Evolutionary conservation across 1,140 invertebrate species (phyloP).

Genomic region (Saccostrea glomerata): DNA sequence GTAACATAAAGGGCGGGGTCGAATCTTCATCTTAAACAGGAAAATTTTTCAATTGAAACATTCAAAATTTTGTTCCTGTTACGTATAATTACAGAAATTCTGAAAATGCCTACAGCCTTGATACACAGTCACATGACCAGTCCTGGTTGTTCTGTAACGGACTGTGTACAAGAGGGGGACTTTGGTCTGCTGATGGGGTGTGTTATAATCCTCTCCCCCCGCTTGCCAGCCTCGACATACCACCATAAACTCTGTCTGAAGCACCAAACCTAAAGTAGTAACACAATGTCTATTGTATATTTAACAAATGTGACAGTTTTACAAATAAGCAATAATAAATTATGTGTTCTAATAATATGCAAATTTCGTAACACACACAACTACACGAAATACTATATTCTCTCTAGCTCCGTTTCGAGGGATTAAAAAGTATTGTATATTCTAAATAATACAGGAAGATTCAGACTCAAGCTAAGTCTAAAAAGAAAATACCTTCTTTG

Average conservation of each 20-base stretch:
- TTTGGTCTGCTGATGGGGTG: neutral
- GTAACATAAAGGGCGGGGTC: neutral
- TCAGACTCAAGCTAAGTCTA: neutral
- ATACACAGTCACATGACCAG: neutral
- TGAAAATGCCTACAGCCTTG: neutral
- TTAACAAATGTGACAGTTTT: too few relatives aligned
- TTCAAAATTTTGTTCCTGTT: neutral
- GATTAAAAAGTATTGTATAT: too few relatives aligned
- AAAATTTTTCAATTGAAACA: neutral
- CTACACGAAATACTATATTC: too few relatives aligned
- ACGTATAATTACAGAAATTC: neutral
- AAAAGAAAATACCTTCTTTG: neutral
- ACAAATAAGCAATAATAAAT: too few relatives aligned
- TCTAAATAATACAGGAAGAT: too few relatives aligned
- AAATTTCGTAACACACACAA: too few relatives aligned
- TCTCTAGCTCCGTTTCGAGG: too few relatives aligned
- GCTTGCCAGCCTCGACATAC: neutral
- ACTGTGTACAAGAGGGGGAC: neutral
- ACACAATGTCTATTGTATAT: neutral
- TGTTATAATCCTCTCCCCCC: neutral
- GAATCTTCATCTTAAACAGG: neutral
- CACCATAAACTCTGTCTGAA: neutral
- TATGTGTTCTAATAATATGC: too few relatives aligned
- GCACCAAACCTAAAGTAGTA: neutral
- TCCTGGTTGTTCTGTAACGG: neutral